These are phyloP conservation scores for Whitmania pigra DNA, from an alignment of 1,140 invertebrate species.

Conservation along the genomic window DNA sequence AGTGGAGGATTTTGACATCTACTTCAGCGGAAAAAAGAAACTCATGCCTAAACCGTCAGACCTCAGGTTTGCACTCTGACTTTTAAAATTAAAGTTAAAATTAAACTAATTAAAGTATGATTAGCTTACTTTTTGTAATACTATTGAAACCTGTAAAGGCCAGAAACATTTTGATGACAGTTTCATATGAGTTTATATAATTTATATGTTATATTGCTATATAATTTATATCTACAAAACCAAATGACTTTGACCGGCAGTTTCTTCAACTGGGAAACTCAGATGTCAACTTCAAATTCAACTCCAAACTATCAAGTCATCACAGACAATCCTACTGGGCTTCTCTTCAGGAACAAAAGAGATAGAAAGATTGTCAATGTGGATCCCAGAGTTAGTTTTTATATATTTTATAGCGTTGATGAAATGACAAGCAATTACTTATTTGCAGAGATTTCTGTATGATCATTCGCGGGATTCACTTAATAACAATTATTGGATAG, in stretches of 20 bases:
- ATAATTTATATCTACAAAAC: not conserved
- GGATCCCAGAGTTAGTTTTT: conserved; percentile 39
- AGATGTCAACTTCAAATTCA: conserved; percentile 51
- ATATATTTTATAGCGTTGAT: not conserved
- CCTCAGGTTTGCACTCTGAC: conserved; percentile 46
- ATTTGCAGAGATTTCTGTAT: not conserved
- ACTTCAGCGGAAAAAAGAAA: conserved; percentile 53
- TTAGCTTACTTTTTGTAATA: conserved; percentile 1
- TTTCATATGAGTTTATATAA: not conserved
- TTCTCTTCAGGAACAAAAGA: conserved; percentile 51
- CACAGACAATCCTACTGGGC: conserved; percentile 51
- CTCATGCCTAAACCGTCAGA: conserved; percentile 53
- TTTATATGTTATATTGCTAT: not conserved
- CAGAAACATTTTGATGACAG: not conserved
- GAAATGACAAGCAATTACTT: not conserved
- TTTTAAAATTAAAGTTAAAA: too few relatives aligned
- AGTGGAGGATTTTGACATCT: conserved; percentile 57
- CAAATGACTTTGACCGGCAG: conserved; percentile 25
- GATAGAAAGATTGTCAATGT: conserved; percentile 45
- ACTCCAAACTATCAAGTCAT: conserved; percentile 57
- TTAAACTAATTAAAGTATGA: too few relatives aligned
- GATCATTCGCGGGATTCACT: not conserved
- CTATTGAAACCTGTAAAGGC: not conserved
- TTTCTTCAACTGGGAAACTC: conserved; percentile 57
- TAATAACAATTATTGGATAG: not conserved